phyloP scores from a whole-genome alignment of 2,888 invertebrate species.

The Napeogenes inachia region DNA sequence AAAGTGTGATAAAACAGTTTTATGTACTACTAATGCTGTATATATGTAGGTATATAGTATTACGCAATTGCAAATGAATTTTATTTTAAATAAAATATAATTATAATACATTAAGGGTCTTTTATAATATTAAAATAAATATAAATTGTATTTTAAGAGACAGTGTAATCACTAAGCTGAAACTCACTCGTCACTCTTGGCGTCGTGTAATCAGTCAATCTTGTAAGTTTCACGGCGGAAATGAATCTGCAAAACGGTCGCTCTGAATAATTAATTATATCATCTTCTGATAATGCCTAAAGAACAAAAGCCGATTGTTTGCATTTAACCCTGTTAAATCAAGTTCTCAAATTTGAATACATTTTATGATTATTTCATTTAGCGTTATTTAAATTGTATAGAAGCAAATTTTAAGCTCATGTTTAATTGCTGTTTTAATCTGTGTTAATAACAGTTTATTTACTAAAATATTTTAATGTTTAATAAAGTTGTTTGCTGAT shows the following conservation, averaged over 20 bases:
- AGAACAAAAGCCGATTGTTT: slow-evolving; percentile 4
- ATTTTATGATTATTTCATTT: no score
- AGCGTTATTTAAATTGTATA: no score
- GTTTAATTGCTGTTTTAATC: no score
- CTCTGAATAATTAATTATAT: slow-evolving; percentile 6
- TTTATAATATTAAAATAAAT: not conserved
- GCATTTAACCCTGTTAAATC: slow-evolving; percentile 1
- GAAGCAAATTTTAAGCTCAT: no score
- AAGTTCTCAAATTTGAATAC: not conserved
- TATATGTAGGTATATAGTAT: no score
- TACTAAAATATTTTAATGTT: no score
- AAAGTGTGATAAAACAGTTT: slow-evolving; percentile 1
- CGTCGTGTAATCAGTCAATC: slow-evolving; percentile 4
- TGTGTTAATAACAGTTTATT: no score
- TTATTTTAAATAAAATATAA: not conserved
- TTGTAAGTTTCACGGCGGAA: not conserved
- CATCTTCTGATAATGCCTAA: slow-evolving; percentile 1
- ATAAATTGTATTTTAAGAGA: not conserved
- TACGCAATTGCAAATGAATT: not conserved
- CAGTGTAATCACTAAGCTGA: not conserved
- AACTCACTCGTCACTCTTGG: slow-evolving; percentile 4
- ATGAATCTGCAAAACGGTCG: slow-evolving; percentile 7
- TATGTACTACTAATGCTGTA: not conserved
- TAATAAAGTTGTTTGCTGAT: not conserved
- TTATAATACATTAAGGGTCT: not conserved